Base-by-base conservation (phyloP, 35 echinoderm and acorn worm genomes). In the Amphiura filiformis region DNA sequence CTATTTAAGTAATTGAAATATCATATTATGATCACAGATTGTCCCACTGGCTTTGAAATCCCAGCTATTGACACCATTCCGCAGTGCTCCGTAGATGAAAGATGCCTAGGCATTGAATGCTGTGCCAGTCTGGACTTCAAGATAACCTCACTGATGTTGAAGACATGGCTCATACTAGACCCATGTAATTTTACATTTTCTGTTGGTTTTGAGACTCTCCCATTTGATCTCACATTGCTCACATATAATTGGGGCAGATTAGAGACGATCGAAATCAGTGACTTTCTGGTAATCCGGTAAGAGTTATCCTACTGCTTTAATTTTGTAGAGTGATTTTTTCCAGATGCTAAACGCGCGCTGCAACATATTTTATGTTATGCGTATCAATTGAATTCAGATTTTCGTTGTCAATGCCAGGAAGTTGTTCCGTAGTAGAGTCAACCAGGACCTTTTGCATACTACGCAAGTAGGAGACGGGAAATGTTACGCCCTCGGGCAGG, bases 71-170 rank as follows among this genome's bases (percentile, higher is more conserved):
- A 70, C 7, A 30, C 9, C 4, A 2, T 70, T 2, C 7, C 26
- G 26, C 17, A 70, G 28, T 70, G 61, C 26, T 36, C 47, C 14
- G 49, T 65, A 2, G 37, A 52, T 36, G 82, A 84, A 32, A 84
- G 39, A 61, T 84, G 82, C 39, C 82, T 65, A 0, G 82, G 82
- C 32, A 64, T 84, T n/a, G 49, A 84, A 37, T 84, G 82, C 37
- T 85, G 83, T 70, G 35, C 65, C 18, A 36, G 32, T 65, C 30
- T 64, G 65, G 57, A 75, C 83, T 22, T 85, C n/a, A 61, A 61
- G 34, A 85, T 56, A 22, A 39, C 56, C 22, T 20, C 15, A 36
- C 83, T n/a, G 44, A 85, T 35, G 35, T 15, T 85, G 23, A 56
- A 61, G 56, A 34, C 56, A 18, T 85, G 83, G 83, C 14, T 85